phyloP scores from a whole-genome alignment of 2,888 invertebrate genomes.

The Opisthograptis luteolata region DNA sequence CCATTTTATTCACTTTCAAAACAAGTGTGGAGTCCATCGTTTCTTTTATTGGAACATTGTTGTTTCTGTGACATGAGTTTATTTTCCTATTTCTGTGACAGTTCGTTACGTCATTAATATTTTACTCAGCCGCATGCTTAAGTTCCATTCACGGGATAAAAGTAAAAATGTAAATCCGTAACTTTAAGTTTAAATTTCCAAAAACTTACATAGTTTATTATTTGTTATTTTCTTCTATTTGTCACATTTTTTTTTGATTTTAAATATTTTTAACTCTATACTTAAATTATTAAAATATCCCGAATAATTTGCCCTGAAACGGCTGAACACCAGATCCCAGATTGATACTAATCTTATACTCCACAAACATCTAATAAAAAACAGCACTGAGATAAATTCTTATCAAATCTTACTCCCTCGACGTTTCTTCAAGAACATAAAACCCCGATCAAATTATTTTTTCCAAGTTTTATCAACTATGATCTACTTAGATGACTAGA shows the following conservation, averaged over 20 bases:
- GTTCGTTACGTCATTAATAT: too few species aligned
- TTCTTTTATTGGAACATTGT: constrained; percentile 11
- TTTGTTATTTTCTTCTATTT: too few species aligned
- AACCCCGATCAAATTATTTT: constrained; percentile 8
- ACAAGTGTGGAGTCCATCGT: constrained; percentile 12
- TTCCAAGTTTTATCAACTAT: constrained; percentile 10
- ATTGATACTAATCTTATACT: not conserved
- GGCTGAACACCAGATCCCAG: too few species aligned
- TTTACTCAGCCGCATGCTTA: too few species aligned
- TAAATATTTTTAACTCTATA: too few species aligned
- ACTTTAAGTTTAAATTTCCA: too few species aligned
- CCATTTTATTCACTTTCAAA: constrained; percentile 15
- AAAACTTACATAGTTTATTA: too few species aligned
- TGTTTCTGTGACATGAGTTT: not conserved
- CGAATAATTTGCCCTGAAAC: too few species aligned
- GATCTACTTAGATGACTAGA: constrained; percentile 1
- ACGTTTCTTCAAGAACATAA: constrained; percentile 4
- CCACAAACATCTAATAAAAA: not conserved
- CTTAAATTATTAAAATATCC: too few species aligned
- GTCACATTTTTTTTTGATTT: too few species aligned
- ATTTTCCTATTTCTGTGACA: constrained; percentile 7
- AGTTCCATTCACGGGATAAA: too few species aligned
- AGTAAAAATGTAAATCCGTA: too few species aligned
- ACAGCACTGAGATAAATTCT: not conserved
- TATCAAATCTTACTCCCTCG: not conserved